Evolutionary conservation across 2,113 vertebrate species (phyloP).

Genomic region (Chionis minor): DNA sequence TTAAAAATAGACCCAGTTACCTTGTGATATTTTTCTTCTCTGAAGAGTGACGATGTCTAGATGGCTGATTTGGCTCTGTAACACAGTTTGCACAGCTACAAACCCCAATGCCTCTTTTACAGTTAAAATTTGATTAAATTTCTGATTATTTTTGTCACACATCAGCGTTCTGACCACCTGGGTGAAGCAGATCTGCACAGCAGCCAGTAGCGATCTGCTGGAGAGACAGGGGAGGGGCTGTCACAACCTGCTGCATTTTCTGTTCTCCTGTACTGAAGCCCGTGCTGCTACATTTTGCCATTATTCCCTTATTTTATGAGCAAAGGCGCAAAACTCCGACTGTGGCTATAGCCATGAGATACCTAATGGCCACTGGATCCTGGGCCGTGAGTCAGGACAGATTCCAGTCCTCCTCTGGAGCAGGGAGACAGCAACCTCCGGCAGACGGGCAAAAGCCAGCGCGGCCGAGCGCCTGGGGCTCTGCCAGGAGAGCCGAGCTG

Average conservation of each 20-base stretch:
- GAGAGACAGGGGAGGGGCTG: background rate
- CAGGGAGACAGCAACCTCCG: background rate
- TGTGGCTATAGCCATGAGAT: background rate
- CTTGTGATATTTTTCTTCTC: background rate
- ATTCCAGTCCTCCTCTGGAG: background rate
- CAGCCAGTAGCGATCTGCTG: no score
- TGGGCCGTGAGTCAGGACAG: background rate
- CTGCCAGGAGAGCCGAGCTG: background rate
- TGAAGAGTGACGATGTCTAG: no score
- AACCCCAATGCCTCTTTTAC: background rate
- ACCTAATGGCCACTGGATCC: rapidly evolving
- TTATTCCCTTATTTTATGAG: background rate
- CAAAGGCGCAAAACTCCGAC: background rate
- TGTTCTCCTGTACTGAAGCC: background rate
- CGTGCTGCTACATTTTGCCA: background rate
- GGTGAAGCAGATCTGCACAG: background rate
- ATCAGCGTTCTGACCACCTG: background rate
- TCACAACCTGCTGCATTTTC: background rate
- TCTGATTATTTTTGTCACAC: background rate
- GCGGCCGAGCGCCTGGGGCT: rapidly evolving
- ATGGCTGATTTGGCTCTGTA: background rate
- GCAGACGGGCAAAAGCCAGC: background rate
- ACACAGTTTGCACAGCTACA: background rate
- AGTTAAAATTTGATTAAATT: background rate
- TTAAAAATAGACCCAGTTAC: background rate